A percentile compares a stretch with the other conserved stretches of the same genome.
Conservation (phyloP, 2,888 invertebrate species). For the Stictocephala bisonia region DNA sequence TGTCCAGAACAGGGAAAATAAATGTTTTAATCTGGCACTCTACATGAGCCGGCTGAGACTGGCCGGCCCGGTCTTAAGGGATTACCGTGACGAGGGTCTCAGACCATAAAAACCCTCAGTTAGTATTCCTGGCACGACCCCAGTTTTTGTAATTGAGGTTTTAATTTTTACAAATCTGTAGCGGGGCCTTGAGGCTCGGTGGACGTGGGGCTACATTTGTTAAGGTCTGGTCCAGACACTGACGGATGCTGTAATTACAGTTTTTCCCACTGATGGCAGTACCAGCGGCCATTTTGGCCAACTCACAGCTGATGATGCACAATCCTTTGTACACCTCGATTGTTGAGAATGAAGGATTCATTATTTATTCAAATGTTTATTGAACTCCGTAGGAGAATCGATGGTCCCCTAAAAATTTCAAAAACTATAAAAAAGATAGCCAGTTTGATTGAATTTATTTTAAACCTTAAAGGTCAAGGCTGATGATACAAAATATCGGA, state of each 20-base stretch:
- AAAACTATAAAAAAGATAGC: no score
- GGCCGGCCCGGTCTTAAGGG: conserved; percentile 27
- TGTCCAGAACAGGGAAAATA: conserved; percentile 2
- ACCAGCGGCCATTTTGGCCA: not conserved
- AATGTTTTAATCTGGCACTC: conserved; percentile 32
- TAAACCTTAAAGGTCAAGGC: no score
- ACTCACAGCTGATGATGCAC: conserved; percentile 36
- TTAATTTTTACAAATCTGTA: conserved; percentile 42
- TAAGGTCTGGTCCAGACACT: conserved; percentile 6
- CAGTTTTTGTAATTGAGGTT: conserved; percentile 47
- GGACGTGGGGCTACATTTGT: conserved; percentile 2
- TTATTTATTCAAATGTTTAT: no score
- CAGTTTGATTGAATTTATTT: no score
- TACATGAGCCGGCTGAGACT: conserved; percentile 27
- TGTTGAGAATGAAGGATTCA: no score
- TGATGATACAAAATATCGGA: no score
- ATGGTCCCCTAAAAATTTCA: no score
- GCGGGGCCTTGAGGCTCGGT: not conserved
- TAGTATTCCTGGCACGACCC: conserved; percentile 35
- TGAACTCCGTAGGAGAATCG: no score
- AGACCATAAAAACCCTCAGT: conserved; percentile 30
- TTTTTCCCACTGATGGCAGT: conserved; percentile 45
- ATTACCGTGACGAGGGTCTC: conserved; percentile 31
- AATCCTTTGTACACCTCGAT: conserved; percentile 34
- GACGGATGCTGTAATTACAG: conserved; percentile 48